A percentile compares a stretch with the other conserved stretches of the same genome.
Conservation (phyloP, 2,797 vertebrate genomes). For the Gymnoscopelus microlampas region DNA sequence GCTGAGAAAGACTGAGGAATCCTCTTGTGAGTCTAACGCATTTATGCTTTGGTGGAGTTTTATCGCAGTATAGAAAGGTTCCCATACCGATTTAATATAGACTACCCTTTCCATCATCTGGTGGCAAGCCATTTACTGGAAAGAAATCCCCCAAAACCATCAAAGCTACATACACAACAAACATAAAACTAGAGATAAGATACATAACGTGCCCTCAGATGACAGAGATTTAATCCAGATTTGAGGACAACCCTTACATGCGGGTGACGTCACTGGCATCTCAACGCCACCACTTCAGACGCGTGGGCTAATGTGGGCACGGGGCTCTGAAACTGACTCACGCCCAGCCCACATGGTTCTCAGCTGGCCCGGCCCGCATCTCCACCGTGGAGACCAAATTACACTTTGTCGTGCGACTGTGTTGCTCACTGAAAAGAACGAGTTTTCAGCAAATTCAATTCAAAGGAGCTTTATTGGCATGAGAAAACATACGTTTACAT, state of each 20-base stretch:
- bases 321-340: constrained; percentile 16
- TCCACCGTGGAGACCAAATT: constrained; percentile 19
- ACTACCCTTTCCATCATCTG: constrained; percentile 25
- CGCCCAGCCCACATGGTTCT: constrained; percentile 29
- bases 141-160: constrained; percentile 28
- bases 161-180: constrained; percentile 42
- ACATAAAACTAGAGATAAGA: constrained; percentile 15
- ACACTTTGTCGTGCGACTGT: too few species aligned
- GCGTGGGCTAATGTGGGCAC: constrained; percentile 26
- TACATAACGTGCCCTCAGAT: constrained; percentile 9
- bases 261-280: constrained; percentile 28
- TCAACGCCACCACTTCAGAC: constrained; percentile 42
- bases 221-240: constrained; percentile 45
- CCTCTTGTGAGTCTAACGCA: not conserved
- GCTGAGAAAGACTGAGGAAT: constrained; percentile 22
- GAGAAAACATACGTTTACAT: too few species aligned
- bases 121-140: constrained; percentile 8
- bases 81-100: constrained; percentile 10
- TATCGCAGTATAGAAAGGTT: not conserved
- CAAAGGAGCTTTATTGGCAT: too few species aligned
- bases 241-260: constrained; percentile 19
- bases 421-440: too few species aligned
- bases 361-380: constrained; percentile 39
- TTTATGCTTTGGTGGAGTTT: too few species aligned
- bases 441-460: too few species aligned